phyloP scores from a whole-genome alignment of 1,140 invertebrate genomes.

The Papilio polyxenes region DNA sequence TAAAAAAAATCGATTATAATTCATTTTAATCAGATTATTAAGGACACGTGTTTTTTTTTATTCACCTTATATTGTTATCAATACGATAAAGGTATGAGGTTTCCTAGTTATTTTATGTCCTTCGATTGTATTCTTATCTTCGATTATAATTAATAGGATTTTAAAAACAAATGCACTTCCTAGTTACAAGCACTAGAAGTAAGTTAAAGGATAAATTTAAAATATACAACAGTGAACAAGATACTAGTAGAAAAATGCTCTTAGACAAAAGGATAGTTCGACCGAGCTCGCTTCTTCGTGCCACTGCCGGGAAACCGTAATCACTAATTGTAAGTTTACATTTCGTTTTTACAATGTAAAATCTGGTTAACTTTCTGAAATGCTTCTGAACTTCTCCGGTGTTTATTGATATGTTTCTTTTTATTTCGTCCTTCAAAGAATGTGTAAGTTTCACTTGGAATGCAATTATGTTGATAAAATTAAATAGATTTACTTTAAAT shows the following conservation, averaged over 20 bases:
- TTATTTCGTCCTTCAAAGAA: neutral
- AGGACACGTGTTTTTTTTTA: neutral
- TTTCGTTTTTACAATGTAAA: too few species aligned
- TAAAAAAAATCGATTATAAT: too few species aligned
- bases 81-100: neutral
- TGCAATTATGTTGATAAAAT: constrained; percentile 7
- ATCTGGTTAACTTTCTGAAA: too few species aligned
- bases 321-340: too few species aligned
- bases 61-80: neutral
- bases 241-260: neutral
- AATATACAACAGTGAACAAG: neutral
- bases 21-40: constrained; percentile 19
- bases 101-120: constrained; percentile 3
- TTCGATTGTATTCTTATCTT: neutral
- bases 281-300: too few species aligned
- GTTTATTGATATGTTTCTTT: neutral
- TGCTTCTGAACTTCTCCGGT: too few species aligned
- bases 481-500: constrained; percentile 9
- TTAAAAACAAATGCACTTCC: neutral
- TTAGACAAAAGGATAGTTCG: neutral
- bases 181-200: neutral
- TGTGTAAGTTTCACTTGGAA: neutral
- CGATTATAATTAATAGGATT: neutral
- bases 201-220: neutral
- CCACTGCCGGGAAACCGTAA: too few species aligned